Base-by-base conservation (phyloP, 1,140 invertebrate genomes). In the Formica exsecta region DNA sequence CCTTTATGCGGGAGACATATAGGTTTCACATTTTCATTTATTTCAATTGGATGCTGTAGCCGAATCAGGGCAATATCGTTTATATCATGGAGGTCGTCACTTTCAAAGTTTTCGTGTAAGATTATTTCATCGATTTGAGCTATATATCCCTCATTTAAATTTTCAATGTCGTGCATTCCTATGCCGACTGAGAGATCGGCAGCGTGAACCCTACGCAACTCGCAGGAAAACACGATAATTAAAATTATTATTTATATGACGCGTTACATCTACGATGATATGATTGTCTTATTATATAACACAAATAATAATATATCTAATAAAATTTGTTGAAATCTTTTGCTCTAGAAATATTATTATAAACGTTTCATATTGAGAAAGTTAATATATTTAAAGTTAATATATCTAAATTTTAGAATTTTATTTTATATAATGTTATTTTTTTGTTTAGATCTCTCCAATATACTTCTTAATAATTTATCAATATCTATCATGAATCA, bases 61-160 rank as follows among this genome's bases (percentile, higher is more conserved):
- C 95, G 96, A 1, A 95, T 94, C 8, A 97, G 91, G 0, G 96
- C 96, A 54, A 97, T 96, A 88, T 97, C 96, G 85, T 96, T 96
- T 66, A 94, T 95, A 80, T 96, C 96, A 66, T 95, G 91, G 0
- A 95, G 90, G 2, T 92, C 91, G 70, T 95, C 94, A 0, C 95
- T 95, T 4, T 92, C 92, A 68, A 96, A 96, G 4, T 92, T 76
- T 66, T 95, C 92, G 81, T 96, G 95, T 32, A 96, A 93, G 16
- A 93, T 91, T 3, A 93, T 87, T 5, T 91, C 74, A 0, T 92
- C 91, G 32, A 95, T 94, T 29, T 87, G 91, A n/a, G 94, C 89
- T n/a, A 93, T 87, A 44, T 92, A 91, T 2, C 95, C 95, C 32
- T 92, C 87, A 0, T 88, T 9, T 5, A 7, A 19, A 25, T 92